phyloP scores from a whole-genome alignment of 2,113 vertebrate genomes.

The Proteles cristata region DNA sequence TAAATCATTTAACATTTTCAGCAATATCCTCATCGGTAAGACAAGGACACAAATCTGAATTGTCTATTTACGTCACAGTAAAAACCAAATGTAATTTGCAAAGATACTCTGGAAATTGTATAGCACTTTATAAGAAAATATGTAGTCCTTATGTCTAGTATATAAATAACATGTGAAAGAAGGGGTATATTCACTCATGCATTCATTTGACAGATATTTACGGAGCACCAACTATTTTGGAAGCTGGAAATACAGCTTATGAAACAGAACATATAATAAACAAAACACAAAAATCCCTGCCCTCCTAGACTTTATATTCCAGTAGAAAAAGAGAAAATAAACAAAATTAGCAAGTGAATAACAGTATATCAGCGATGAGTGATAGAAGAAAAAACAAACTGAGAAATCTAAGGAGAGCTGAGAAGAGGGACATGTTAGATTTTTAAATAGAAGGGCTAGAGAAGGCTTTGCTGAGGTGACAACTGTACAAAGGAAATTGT shows the following conservation, averaged over 20 bases:
- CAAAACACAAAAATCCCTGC: not conserved
- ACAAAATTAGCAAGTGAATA: not conserved
- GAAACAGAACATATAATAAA: not conserved
- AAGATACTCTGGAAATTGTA: not conserved
- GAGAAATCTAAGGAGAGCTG: not conserved
- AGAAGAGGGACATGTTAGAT: not conserved
- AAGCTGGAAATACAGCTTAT: not conserved
- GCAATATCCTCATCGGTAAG: not conserved
- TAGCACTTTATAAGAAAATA: not conserved
- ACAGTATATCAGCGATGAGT: not conserved
- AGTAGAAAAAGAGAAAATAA: not conserved
- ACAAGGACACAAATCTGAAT: not conserved
- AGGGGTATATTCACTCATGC: not conserved
- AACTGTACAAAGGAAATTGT: not conserved
- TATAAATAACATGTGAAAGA: not conserved
- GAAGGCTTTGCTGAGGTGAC: not conserved
- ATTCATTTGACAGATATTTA: not conserved
- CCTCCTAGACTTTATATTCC: not conserved
- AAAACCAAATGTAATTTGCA: not conserved
- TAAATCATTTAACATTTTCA: slow-evolving; percentile 15
- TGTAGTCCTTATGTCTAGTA: not conserved
- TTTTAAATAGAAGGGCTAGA: not conserved
- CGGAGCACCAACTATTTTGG: not conserved
- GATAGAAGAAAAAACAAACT: not conserved
- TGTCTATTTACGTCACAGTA: not conserved